phyloP scores from a whole-genome alignment of 2,797 vertebrate genomes.

The Leptodactylus fallax region DNA sequence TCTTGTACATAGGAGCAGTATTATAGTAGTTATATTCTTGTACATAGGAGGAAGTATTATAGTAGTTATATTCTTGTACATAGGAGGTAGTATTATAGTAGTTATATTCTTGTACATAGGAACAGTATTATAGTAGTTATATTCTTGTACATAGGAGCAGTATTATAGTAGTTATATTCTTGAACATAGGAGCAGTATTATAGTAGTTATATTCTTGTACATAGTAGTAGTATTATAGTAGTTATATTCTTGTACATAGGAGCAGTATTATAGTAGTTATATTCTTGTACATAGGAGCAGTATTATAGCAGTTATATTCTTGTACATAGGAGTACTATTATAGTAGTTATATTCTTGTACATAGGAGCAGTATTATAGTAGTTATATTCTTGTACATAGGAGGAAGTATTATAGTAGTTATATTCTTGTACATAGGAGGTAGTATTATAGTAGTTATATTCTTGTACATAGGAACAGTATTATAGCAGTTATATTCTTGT shows the following conservation, averaged over 20 bases:
- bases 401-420: conserved; percentile 4
- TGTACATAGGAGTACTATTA: conserved; percentile 1
- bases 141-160: neutral
- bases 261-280: conserved; percentile 3
- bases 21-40: conserved; percentile 3
- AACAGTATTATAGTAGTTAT: neutral
- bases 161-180: neutral
- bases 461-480: neutral
- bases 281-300: neutral
- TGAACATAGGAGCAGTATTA: conserved; percentile 2
- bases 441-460: conserved; percentile 12
- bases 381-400: conserved; percentile 14
- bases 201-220: neutral
- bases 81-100: neutral
- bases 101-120: neutral
- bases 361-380: conserved; percentile 18
- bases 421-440: conserved; percentile 7
- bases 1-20: neutral
- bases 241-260: neutral
- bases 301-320: conserved; percentile 22
- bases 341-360: conserved; percentile 17
- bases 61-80: neutral
- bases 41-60: neutral
- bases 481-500: conserved; percentile 21
- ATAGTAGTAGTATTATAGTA: conserved; percentile 10